A percentile compares a stretch with the other conserved stretches of the same genome.
Evolutionary conservation across 2,888 invertebrate genomes (phyloP).

Genomic region (Hofmannophila pseudospretella): DNA sequence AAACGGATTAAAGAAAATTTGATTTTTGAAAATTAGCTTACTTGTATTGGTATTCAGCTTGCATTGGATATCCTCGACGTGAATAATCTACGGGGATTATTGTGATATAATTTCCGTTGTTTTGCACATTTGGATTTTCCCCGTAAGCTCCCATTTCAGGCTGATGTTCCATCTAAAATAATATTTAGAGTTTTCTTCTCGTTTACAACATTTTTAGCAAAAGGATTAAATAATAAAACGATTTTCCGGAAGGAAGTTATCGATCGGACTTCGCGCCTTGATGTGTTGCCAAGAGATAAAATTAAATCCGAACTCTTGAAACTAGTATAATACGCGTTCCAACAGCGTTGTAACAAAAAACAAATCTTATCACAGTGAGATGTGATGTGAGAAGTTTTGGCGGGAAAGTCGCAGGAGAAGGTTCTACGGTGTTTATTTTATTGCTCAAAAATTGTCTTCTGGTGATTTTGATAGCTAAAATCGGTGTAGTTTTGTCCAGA

Average conservation of each 20-base stretch:
- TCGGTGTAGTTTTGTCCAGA: too few species aligned
- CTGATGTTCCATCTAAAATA: slow-evolving; percentile 55
- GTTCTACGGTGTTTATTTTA: too few species aligned
- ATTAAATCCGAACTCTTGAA: too few species aligned
- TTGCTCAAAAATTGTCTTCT: too few species aligned
- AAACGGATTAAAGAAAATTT: too few species aligned
- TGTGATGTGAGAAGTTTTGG: too few species aligned
- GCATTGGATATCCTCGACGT: slow-evolving; percentile 73
- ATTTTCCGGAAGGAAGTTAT: slow-evolving; percentile 37
- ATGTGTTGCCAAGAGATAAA: not conserved
- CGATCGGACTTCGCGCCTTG: slow-evolving; percentile 53
- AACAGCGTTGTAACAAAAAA: too few species aligned
- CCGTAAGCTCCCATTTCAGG: slow-evolving; percentile 70
- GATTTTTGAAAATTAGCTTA: slow-evolving; percentile 30
- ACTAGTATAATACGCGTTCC: too few species aligned
- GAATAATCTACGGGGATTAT: slow-evolving; percentile 80
- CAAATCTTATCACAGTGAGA: too few species aligned
- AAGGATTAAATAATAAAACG: slow-evolving; percentile 1
- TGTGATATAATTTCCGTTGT: slow-evolving; percentile 76
- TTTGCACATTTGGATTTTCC: slow-evolving; percentile 67
- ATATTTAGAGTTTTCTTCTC: not conserved
- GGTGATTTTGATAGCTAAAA: too few species aligned
- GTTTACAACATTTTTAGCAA: not conserved
- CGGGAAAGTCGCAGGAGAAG: too few species aligned
- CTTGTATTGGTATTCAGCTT: slow-evolving; percentile 79